These are phyloP conservation scores for Aphis gossypii DNA, from an alignment of 1,140 invertebrate genomes.

Conservation along the genomic window DNA sequence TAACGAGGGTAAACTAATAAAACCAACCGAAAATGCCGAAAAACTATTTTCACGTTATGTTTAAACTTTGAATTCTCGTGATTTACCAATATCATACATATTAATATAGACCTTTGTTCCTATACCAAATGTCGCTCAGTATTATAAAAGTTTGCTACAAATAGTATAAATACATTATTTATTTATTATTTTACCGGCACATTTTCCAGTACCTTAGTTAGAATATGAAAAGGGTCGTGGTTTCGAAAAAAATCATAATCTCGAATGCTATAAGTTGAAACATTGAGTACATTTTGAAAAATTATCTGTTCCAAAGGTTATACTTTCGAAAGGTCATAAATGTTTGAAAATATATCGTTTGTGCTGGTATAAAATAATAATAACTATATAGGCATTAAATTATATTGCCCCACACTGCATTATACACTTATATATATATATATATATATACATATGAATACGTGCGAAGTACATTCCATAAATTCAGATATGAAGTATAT, in stretches of 20 bases:
- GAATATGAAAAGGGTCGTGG: background rate
- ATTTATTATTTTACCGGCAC: background rate
- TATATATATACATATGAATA: background rate
- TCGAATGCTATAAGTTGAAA: background rate
- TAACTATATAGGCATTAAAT: constrained; percentile 9
- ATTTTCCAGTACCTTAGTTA: background rate
- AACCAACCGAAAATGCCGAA: background rate
- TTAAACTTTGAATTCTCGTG: background rate
- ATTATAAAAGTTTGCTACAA: background rate
- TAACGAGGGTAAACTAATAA: background rate
- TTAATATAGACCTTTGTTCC: background rate
- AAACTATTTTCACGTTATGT: background rate
- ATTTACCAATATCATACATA: background rate
- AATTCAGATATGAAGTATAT: constrained; percentile 9
- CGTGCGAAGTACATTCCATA: background rate
- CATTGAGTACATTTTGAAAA: background rate
- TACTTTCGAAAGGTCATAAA: background rate
- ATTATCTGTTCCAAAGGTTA: background rate
- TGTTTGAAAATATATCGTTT: background rate
- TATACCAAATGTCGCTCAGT: background rate
- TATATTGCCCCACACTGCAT: background rate
- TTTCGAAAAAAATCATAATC: background rate
- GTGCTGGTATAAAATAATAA: background rate
- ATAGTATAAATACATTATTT: background rate
- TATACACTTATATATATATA: too few species aligned